Evolutionary conservation across 1,140 invertebrate species (phyloP), one percentile per base, ranked within the genome.

Genomic region (Branchinecta lindahli): DNA sequence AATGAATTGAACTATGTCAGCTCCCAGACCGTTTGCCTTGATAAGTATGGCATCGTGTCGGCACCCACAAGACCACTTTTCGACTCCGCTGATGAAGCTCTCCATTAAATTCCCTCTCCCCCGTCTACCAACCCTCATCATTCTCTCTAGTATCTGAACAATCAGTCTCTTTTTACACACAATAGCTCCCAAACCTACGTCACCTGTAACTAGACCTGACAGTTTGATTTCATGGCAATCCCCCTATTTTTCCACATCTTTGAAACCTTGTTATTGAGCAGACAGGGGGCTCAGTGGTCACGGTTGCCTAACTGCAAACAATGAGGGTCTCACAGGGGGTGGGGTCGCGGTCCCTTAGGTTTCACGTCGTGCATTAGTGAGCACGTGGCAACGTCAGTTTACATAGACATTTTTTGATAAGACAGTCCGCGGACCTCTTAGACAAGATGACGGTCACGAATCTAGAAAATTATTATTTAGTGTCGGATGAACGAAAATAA

Each of bases 241-340:
- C 52, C 52, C 52, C 52, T 61, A 61, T 61, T 61, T 61, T 61
- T 61, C 52, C 52, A 61, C 52, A 61, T 61, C 52, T 61, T 61
- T 61, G 52, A 61, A 61, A 20, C 18, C 52, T 61, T 20, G 52
- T 61, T 61, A 61, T 61, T 61, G 52, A 61, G 52, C 18, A 61
- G 52, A 61, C 52, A 61, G 52, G 52, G 52, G 52, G 52, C 52
- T 61, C 52, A 61, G 52, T 61, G 52, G 52, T 61, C 18, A 61
- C 52, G 52, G 52, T 61, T 20, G 12, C 18, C 52, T 61, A 15
- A 61, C 12, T 20, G 52, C 52, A 61, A 61, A 61, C 52, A 61
- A 61, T 61, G 52, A 20, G 12, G 18, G 52, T 61, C 6, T 1
- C 52, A 61, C 52, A 61, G 52, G 52, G 52, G 52, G 52, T 61